Evolutionary conservation across 2,113 vertebrate genomes (phyloP), one percentile per base, ranked within the genome.

Genomic region (Saccopteryx leptura): DNA sequence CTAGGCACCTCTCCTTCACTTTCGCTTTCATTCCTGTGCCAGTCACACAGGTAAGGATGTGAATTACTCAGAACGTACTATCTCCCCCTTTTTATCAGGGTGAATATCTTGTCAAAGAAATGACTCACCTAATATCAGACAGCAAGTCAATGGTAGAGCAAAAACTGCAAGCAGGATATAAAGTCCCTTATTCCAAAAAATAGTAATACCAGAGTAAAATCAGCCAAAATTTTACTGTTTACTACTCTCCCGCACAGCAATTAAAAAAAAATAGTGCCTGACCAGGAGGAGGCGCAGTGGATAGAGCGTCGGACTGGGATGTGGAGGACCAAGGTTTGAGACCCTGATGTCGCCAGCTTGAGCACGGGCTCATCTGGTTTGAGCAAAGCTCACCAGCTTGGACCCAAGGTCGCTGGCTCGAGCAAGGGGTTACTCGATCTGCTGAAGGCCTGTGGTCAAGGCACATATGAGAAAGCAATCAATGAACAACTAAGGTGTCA

Each of bases 171-270:
- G 13, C 5, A 66, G 12, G 39, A 61, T n/a, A 65, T 81, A 80
- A 50, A n/a, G 19, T 24, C 31, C 69, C 50, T 79, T 63, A 31
- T 65, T 76, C 65, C 31, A 66, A 31, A 65, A 89, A 52, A 26
- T 89, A 79, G 52, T 79, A 78, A 56, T 18, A 54, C 5, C 68
- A 85, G 7, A 89, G n/a, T 21, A 94, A 85, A 85, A 89, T 56
- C n/a, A 78, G 19, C 9, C 8, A 71, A 74, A 65, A 63, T 18
- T 14, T 39, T 39, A 39, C 7, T 14, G 50, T 52, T 56, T 90
- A 13, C 26, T 54, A 24, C 3, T 80, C 5, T 56, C 26, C 24
- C 31, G 60, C 26, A 28, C 61, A 68, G 31, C 9, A 54, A 75
- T 5, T 12, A 48, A 68, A 28, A 39, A 33, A 1, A 6, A 24